Conservation (phyloP, 2,888 invertebrate genomes). For the Anthoptus insignis region DNA sequence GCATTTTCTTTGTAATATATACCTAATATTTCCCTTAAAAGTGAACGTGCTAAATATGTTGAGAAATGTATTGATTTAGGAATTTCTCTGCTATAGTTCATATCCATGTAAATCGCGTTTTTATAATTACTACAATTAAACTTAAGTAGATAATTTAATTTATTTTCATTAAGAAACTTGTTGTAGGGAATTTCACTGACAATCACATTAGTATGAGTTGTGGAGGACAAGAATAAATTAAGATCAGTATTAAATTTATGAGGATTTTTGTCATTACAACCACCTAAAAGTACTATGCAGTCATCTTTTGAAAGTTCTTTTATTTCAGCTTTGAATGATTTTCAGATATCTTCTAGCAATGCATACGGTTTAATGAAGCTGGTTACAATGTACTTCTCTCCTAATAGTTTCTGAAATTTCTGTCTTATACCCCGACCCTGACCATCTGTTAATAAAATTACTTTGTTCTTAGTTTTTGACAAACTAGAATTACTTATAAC, state of each 20-base stretch:
- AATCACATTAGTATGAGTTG: conserved; percentile 7
- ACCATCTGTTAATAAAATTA: background rate
- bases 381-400: background rate
- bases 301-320: background rate
- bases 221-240: conserved; percentile 6
- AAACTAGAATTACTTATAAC: background rate
- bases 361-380: background rate
- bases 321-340: background rate
- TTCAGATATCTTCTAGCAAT: background rate
- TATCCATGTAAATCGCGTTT: background rate
- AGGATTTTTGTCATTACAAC: conserved; percentile 8
- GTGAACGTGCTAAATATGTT: background rate
- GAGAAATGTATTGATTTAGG: background rate
- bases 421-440: background rate
- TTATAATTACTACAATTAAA: conserved; percentile 4
- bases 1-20: no score
- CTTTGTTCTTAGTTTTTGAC: background rate
- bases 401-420: background rate
- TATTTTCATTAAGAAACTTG: conserved; percentile 13
- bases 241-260: background rate
- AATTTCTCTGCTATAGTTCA: conserved; percentile 1
- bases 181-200: conserved; percentile 2
- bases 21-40: conserved; percentile 9
- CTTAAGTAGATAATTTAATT: background rate
- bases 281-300: conserved; percentile 8